Conservation (phyloP, 1,140 invertebrate species). For the Bombus consobrinus region DNA sequence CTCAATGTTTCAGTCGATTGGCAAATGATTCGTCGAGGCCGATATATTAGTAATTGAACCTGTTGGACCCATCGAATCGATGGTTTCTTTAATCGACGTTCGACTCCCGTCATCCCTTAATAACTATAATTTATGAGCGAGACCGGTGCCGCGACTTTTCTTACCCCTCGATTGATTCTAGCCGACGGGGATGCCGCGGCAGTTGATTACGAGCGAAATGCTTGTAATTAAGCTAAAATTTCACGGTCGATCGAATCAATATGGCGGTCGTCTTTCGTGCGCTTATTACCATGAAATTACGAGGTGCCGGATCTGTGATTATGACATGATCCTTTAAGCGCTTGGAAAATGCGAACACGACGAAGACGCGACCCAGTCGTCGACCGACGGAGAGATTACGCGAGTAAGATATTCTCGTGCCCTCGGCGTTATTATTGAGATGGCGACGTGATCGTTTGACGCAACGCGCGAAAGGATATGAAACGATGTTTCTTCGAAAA, state of each 20-base stretch:
- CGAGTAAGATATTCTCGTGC: too few species aligned
- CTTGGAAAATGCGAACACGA: too few species aligned
- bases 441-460: too few species aligned
- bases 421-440: too few species aligned
- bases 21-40: background rate
- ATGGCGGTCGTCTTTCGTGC: background rate
- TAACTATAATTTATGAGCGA: conserved; percentile 33
- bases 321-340: too few species aligned
- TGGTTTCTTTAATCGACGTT: conserved; percentile 20
- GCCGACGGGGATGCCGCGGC: background rate
- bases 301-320: too few species aligned
- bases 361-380: too few species aligned
- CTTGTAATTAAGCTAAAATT: conserved; percentile 50
- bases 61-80: background rate
- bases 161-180: background rate
- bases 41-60: conserved; percentile 15
- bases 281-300: too few species aligned
- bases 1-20: too few species aligned
- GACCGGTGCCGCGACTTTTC: conserved; percentile 5
- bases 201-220: conserved; percentile 1
- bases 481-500: fast-evolving
- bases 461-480: too few species aligned
- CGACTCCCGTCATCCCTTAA: conserved; percentile 19
- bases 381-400: too few species aligned
- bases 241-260: conserved; percentile 29